Base-by-base conservation (phyloP, 2,888 invertebrate genomes). In the Charanyca ferruginea region DNA sequence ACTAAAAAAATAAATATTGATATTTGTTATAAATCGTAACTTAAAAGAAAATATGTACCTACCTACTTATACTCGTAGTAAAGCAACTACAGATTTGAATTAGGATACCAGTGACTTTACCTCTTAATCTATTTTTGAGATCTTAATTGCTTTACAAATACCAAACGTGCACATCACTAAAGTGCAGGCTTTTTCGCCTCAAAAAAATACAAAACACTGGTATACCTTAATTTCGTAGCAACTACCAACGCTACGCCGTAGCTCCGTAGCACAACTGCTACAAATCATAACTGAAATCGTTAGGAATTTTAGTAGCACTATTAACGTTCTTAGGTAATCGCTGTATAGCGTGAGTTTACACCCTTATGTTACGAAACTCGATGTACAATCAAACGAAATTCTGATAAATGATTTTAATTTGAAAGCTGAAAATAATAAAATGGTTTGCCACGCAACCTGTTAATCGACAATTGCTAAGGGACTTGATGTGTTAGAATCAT, bases 261-360 rank as follows among this genome's bases (percentile, higher is more conserved):
- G 72, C 77, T 47, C 71, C 73, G 78, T 73, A 73, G 71, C 71
- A 70, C 63, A 59, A 63, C 66, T 67, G 80, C 75, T 80, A 80
- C 69, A 47, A 48, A 57, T 71, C 62, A 77, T 79, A 71, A 68
- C 68, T 54, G 35, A 63, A 54, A 66, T 65, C 63, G 55, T 65
- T 78, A 52, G 67, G 63, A 63, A 73, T 74, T 74, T 73, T 72
- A 62, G 75, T 77, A 53, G 48, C 62, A 52, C 66, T 77, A 81
- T 77, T 86, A 81, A 75, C 69, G 67, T 72, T 75, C 79, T 70
- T 70, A 65, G 68, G 69, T 87, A 84, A 87, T 87, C 77, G 79
- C 76, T 62, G 61, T 49, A 83, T 87, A 63, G 87, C 87, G 86
- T 87, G 87, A 73, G 64, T 64, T 42, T 51, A 62, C 61, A 68